phyloP scores from a whole-genome alignment of 2,113 vertebrate genomes.

The Ondatra zibethicus region DNA sequence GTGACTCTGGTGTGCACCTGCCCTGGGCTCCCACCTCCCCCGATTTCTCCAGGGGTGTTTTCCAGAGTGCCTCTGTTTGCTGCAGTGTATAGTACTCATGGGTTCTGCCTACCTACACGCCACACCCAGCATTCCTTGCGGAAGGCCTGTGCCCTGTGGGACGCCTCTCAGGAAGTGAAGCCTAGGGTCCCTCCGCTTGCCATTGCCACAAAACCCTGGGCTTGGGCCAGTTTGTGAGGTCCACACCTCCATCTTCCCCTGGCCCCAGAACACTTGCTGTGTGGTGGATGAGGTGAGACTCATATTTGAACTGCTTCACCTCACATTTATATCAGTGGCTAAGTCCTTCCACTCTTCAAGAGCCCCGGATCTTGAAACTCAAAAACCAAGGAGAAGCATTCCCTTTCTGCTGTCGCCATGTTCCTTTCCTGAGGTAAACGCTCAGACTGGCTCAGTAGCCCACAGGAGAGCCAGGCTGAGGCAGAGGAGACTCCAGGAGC shows the following conservation, averaged over 20 bases:
- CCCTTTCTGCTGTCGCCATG: background rate
- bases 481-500: background rate
- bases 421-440: background rate
- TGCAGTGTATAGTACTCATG: rapidly evolving
- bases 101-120: background rate
- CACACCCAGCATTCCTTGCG: background rate
- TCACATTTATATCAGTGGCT: background rate
- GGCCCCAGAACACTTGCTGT: background rate
- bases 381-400: background rate
- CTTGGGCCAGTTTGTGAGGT: background rate
- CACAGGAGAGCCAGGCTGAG: background rate
- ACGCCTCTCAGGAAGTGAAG: background rate
- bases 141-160: background rate
- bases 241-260: background rate
- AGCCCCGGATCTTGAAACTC: background rate
- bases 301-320: background rate
- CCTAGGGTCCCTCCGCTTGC: background rate
- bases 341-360: background rate
- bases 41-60: background rate
- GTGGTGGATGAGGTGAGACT: background rate
- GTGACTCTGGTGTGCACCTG: background rate
- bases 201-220: background rate
- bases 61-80: background rate
- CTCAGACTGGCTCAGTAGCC: background rate
- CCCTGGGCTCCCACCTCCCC: background rate